Percentiles rank a stretch among this genome's conserved stretches.
These are phyloP conservation scores for Sebastes steindachneri DNA, from an alignment of 2,797 vertebrate species.

Conservation along the genomic window DNA sequence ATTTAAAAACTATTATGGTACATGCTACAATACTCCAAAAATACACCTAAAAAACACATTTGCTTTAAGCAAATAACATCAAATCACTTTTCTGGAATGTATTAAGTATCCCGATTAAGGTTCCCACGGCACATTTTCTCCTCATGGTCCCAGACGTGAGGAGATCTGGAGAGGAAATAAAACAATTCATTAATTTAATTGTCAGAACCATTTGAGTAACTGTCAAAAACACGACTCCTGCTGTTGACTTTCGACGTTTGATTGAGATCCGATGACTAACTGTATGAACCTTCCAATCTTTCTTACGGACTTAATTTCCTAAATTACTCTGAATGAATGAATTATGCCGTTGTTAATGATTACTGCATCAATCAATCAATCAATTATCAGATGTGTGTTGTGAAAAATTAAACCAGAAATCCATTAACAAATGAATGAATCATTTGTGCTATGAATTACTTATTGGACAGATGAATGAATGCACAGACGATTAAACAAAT, in stretches of 20 bases:
- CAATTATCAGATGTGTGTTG: background rate
- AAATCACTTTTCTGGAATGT: conserved; percentile 25
- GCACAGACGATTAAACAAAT: background rate
- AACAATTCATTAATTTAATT: background rate
- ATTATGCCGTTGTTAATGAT: background rate
- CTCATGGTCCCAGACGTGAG: background rate
- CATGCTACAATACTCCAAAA: conserved; percentile 29
- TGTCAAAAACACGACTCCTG: background rate
- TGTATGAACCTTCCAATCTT: background rate
- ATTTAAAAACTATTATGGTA: conserved; percentile 30
- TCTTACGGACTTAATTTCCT: background rate
- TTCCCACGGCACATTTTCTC: background rate
- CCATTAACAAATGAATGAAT: background rate
- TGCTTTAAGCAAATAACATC: conserved; percentile 9
- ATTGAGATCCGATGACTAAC: background rate
- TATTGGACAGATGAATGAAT: background rate
- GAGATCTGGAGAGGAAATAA: conserved; percentile 35
- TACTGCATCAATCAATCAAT: background rate
- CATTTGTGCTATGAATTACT: background rate
- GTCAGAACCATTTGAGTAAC: background rate
- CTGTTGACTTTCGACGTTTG: background rate
- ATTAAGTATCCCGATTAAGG: background rate
- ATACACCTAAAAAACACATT: conserved; percentile 1
- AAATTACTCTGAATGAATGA: background rate
- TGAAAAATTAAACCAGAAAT: background rate